These are phyloP conservation scores for Polyommatus icarus DNA, from an alignment of 2,888 invertebrate species.

Conservation along the genomic window DNA sequence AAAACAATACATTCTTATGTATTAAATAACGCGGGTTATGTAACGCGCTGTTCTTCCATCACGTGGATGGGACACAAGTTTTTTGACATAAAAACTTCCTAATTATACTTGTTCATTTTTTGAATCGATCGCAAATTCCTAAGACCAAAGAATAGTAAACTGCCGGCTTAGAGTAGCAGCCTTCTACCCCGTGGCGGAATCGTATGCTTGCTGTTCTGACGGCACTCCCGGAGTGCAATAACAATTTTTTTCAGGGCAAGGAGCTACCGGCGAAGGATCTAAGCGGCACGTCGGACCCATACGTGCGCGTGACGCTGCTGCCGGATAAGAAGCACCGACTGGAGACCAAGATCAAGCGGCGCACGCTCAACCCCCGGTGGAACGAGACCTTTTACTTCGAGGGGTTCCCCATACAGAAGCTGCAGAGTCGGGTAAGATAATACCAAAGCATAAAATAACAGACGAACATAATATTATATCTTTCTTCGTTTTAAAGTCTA, in stretches of 20 bases:
- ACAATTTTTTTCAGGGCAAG: constrained; percentile 84
- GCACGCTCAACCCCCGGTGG: constrained; percentile 95
- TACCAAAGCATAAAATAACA: too few species aligned
- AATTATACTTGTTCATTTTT: too few species aligned
- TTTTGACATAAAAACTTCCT: too few species aligned
- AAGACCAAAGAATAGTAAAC: too few species aligned
- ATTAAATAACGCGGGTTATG: too few species aligned
- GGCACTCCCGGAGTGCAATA: not conserved
- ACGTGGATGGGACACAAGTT: too few species aligned
- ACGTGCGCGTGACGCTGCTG: constrained; percentile 92
- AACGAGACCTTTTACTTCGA: constrained; percentile 97
- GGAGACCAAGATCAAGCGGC: constrained; percentile 95
- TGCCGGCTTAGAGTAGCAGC: too few species aligned
- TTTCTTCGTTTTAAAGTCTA: too few species aligned
- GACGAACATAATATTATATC: too few species aligned
- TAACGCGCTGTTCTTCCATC: too few species aligned
- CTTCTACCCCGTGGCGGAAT: too few species aligned
- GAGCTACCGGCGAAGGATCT: constrained; percentile 96
- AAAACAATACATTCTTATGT: not conserved
- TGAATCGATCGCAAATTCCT: too few species aligned
- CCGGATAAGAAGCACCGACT: constrained; percentile 96
- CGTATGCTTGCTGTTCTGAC: not conserved
- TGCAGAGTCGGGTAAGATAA: constrained; percentile 87
- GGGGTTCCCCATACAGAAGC: constrained; percentile 95
- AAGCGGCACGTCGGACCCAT: constrained; percentile 95